phyloP scores from a whole-genome alignment of 2,888 invertebrate genomes.

The Micropterix aruncella region DNA sequence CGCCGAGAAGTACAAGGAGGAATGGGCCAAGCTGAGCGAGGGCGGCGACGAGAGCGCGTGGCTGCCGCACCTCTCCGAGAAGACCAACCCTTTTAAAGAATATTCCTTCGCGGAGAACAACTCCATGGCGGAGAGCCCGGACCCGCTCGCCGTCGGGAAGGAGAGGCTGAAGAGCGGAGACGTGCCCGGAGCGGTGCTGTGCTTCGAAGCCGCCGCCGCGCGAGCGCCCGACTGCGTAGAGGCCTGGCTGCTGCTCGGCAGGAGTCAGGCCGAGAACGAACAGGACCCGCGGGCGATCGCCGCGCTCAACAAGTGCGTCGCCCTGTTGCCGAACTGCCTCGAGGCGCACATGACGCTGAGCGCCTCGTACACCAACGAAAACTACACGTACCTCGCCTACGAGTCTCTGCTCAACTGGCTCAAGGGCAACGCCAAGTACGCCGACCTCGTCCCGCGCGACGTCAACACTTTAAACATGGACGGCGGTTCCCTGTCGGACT shows the following conservation, averaged over 20 bases:
- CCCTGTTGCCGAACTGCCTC: conserved; percentile 64
- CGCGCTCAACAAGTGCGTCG: conserved; percentile 75
- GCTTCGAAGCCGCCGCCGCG: conserved; percentile 91
- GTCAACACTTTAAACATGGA: conserved; percentile 27
- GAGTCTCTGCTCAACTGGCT: conserved; percentile 68
- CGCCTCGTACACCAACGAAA: conserved; percentile 94
- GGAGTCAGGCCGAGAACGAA: conserved; percentile 96
- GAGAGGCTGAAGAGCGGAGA: conserved; percentile 74
- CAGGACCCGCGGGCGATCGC: conserved; percentile 88
- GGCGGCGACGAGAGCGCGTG: conserved; percentile 49
- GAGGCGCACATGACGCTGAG: conserved; percentile 82
- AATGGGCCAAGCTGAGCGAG: conserved; percentile 66
- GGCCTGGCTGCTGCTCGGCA: conserved; percentile 80
- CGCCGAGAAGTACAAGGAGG: conserved; percentile 52
- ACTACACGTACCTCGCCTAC: conserved; percentile 80
- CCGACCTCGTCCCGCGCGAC: conserved; percentile 48
- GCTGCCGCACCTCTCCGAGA: conserved; percentile 47
- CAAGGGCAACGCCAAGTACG: conserved; percentile 66
- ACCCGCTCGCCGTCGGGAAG: conserved; percentile 79
- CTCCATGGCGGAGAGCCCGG: conserved; percentile 61
- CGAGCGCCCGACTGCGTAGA: conserved; percentile 64
- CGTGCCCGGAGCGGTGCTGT: conserved; percentile 86
- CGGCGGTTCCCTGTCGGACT: conserved; percentile 34
- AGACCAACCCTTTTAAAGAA: conserved; percentile 39
- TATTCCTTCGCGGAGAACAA: conserved; percentile 76